Evolutionary conservation across 2,113 vertebrate species (phyloP), one percentile per base, ranked within the genome.

Genomic region (Pygoscelis adeliae): DNA sequence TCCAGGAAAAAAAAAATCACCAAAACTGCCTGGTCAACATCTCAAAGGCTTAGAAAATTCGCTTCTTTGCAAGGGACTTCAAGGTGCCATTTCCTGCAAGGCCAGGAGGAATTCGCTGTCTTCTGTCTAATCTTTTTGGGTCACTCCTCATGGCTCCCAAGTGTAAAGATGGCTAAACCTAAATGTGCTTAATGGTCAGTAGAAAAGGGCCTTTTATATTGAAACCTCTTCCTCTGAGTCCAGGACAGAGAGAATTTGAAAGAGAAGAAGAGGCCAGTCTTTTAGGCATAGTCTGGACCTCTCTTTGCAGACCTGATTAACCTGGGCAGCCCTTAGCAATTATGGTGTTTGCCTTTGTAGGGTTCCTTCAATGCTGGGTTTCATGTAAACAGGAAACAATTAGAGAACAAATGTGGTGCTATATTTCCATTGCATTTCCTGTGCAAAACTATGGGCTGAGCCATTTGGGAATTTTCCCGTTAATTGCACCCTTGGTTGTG

Each of bases 361-460:
- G 42, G 44, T 90, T 40, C 63, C 36, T 93, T 92, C 76, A 36
- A 0, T 49, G 26, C 61, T 49, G 23, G 15, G 11, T 63, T 82
- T 85, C 34, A 11, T 29, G 83, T 95, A 92, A 96, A 95, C 94
- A 95, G 94, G 65, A 93, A 95, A 56, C 77, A 84, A 67, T 74
- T 90, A 74, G 69, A 36, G 69, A 53, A 91, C 87, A 93, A 78
- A 77, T 25, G 8, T 25, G 55, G 10, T 46, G n/a, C 83, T 91
- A 34, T 79, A 9, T 88, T 92, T 83, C 69, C 34, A 42, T 84
- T 92, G 47, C 69, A 67, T 91, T 97, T 96, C 86, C 83, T 63
- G 83, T 94, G 86, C 63, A 89, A n/a, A 15, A 11, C 40, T 29
- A n/a, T 59, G 82, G 87, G 93, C 34, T 49, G 84, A 95, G 62